Conservation (phyloP, 2,797 vertebrate genomes). For the Australoheros facetus region DNA sequence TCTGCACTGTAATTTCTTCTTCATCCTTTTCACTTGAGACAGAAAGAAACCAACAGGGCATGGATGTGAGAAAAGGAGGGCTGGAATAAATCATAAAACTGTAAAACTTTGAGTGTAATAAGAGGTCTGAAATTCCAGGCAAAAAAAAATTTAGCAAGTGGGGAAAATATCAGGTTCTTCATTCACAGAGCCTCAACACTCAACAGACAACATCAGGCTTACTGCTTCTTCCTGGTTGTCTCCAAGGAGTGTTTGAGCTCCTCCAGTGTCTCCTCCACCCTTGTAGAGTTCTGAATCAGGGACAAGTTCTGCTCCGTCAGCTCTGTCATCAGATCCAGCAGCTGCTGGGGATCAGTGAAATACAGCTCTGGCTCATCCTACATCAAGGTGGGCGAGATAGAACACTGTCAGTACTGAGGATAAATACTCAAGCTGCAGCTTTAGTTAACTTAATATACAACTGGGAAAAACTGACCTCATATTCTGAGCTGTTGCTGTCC, state of each 20-base stretch:
- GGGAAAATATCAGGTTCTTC: neutral
- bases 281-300: constrained; percentile 84
- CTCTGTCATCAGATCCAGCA: constrained; percentile 84
- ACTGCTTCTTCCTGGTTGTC: constrained; percentile 81
- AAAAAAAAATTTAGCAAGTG: neutral
- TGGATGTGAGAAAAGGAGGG: neutral
- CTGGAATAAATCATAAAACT: neutral
- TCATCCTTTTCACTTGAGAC: constrained; percentile 83
- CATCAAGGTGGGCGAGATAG: neutral
- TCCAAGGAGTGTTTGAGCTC: constrained; percentile 77
- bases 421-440: neutral
- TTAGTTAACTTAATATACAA: neutral
- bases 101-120: neutral
- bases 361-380: constrained; percentile 86
- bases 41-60: neutral
- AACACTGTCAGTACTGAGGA: neutral
- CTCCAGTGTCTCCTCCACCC: constrained; percentile 83
- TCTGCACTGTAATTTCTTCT: constrained; percentile 79
- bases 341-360: constrained; percentile 90
- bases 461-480: constrained; percentile 65
- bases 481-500: constrained; percentile 62
- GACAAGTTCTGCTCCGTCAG: constrained; percentile 90
- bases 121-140: neutral
- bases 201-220: constrained; percentile 19
- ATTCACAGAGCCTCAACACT: neutral